Base-by-base conservation (phyloP, 2,113 vertebrate genomes). In the Petrocephalus zakoni region DNA sequence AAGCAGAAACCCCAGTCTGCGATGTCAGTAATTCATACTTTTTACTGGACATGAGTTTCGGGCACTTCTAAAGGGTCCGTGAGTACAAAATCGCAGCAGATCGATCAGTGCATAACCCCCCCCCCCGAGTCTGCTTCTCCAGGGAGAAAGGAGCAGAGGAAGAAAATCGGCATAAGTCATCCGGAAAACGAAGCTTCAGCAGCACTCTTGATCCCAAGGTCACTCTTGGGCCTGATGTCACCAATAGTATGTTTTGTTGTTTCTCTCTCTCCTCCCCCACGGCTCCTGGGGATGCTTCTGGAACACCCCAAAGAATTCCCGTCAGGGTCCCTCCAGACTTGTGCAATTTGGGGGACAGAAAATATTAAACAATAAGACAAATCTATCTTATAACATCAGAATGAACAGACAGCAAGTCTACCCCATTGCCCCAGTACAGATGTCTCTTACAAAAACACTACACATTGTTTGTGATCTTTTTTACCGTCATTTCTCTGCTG, bases 401-500 rank as follows among this genome's bases (percentile, higher is more conserved):
- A 42, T 42, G 42, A 42, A 42, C 72, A 42, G 72, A 78, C 37
- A 78, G 72, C 17, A 0, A 78, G 72, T 78, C 25, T 68, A 29
- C n/a, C n/a, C 61, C 61, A 68, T 29, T 29, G 61, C 61, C 72
- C 72, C 72, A 19, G 34, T 78, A 17, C 72, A 78, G 72, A 78
- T 42, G 72, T 78, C 34, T 78, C 72, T 42, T 78, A 78, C 34
- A 37, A 42, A 78, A 34, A 37, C 15, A 78, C 72, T 47, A n/a
- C 37, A 47, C 81, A 83, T 83, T 83, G 81, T 83, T 47, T 83
- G 81, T 83, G 37, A 46, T 83, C 46, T 83, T 83, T 83, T 49
- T 49, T 49, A 1, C 37, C 46, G n/a, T 83, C 37, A 46, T 83
- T 25, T 25, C 81, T 83, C 21, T 83, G 17, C 37, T 83, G 81